phyloP scores from a whole-genome alignment of 2,888 invertebrate species.

The Leucophenga maculata region DNA sequence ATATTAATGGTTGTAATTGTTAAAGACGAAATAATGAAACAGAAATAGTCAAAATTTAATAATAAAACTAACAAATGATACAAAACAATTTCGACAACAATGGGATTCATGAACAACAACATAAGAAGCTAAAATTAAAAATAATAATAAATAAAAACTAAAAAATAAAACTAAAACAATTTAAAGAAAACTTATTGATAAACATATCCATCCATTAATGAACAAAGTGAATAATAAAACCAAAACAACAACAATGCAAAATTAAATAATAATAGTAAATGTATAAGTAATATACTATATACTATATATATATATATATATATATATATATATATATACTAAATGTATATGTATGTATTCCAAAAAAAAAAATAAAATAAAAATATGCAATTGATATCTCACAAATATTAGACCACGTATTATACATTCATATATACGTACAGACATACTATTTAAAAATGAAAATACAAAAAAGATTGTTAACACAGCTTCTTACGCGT shows the following conservation, averaged over 20 bases:
- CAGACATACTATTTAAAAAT: neutral
- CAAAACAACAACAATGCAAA: neutral
- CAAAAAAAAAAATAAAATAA: neutral
- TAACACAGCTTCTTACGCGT: neutral
- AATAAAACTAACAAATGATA: neutral
- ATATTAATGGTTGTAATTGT: constrained; percentile 3
- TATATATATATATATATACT: neutral
- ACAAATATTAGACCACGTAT: no score
- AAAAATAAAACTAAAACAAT: constrained; percentile 4
- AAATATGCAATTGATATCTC: no score
- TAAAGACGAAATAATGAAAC: neutral
- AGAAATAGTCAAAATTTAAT: neutral
- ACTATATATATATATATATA: neutral
- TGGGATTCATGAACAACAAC: neutral
- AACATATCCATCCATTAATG: constrained; percentile 29
- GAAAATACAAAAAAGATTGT: neutral
- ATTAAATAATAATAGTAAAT: neutral
- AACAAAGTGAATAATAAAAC: constrained; percentile 17
- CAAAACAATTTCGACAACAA: neutral
- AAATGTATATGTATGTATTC: neutral
- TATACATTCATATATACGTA: neutral
- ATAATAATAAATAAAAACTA: neutral
- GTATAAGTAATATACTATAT: neutral
- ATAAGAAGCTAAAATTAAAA: neutral
- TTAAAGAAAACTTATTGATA: constrained; percentile 14